Evolutionary conservation across 2,888 invertebrate species (phyloP), one percentile per base, ranked within the genome.

Genomic region (Nineta flava): DNA sequence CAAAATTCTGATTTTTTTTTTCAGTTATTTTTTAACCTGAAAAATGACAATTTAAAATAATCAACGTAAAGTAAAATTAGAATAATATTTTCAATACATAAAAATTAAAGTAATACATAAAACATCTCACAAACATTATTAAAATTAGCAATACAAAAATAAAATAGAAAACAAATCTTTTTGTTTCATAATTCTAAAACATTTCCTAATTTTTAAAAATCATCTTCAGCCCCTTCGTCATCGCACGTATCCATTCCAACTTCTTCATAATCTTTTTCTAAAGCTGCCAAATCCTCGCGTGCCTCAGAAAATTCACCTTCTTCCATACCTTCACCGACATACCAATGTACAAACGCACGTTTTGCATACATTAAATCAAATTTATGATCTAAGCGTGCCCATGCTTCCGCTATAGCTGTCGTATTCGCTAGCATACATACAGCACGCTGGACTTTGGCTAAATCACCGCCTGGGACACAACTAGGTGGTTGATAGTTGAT

Each of bases 291-390:
- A 59, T 74, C 72, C 58, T 74, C 73, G 55, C 83, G 74, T 21
- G 83, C 90, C 66, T 91, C 90, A 31, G 85, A 83, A 75, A 90
- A 91, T 69, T 91, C 83, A 56, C 86, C 79, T 64, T 86, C 86
- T 70, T 86, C 86, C 84, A 84, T 84, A 71, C 84, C 84, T 67
- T 84, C 84, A 57, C 86, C 85, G 55, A 86, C 86, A 67, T 86
- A 86, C 94, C 94, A 94, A 71, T 94, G 94, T 53, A 94, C 94
- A 72, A 95, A 95, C 51, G 94, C 94, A 57, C 93, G 81, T 76
- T 94, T 94, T 67, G 78, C 75, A 60, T 78, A 80, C 74, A 80
- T 77, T 54, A 80, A 65, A 58, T 80, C 79, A 59, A 80, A 77
- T 61, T 79, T 81, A 62, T 77, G 75, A 60, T 79, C 77, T 19